phyloP scores from a whole-genome alignment of 2,113 vertebrate species.

The Vulpes lagopus region DNA sequence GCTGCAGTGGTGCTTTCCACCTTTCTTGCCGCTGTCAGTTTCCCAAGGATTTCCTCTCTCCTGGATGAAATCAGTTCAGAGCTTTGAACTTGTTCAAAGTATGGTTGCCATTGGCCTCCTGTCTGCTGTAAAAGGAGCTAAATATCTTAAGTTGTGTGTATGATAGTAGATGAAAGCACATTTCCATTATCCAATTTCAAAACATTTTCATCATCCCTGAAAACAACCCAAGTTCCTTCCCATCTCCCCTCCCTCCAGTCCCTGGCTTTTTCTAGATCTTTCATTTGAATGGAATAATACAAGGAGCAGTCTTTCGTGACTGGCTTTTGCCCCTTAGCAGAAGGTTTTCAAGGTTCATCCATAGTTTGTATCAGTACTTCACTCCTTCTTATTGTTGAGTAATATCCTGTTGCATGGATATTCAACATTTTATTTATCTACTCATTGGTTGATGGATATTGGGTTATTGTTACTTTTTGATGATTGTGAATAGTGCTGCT shows the following conservation, averaged over 20 bases:
- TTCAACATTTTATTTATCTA: neutral
- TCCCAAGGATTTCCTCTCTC: neutral
- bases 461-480: neutral
- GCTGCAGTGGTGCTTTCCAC: neutral
- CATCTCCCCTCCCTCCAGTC: neutral
- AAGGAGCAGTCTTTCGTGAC: neutral
- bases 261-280: neutral
- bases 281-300: neutral
- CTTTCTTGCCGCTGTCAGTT: neutral
- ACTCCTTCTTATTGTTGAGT: neutral
- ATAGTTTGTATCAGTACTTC: too few relatives aligned
- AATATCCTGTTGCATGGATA: neutral
- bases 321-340: neutral
- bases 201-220: neutral
- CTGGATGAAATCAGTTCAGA: neutral
- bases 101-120: neutral
- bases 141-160: neutral
- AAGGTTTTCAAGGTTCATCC: neutral
- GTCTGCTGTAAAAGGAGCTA: neutral
- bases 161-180: neutral
- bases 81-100: neutral
- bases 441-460: neutral
- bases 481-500: neutral
- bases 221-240: neutral
- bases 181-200: neutral